phyloP scores from a whole-genome alignment of 2,888 invertebrate genomes.

The Hirtodrosophila histrioides region DNA sequence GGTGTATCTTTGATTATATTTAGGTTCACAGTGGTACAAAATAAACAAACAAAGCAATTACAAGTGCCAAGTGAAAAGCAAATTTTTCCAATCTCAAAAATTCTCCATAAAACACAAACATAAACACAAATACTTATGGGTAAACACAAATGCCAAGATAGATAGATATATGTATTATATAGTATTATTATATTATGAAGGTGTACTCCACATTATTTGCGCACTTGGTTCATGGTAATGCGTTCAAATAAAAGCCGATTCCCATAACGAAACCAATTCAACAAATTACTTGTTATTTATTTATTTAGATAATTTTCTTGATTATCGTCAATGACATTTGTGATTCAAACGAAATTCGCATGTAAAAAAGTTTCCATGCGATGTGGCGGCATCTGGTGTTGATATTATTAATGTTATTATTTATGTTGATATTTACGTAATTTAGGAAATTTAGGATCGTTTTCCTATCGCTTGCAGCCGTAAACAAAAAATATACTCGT shows the following conservation, averaged over 20 bases:
- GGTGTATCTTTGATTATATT: background rate
- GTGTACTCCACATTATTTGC: constrained; percentile 39
- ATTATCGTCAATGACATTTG: constrained; percentile 62
- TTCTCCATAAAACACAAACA: constrained; percentile 33
- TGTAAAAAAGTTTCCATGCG: constrained; percentile 66
- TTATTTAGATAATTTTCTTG: constrained; percentile 60
- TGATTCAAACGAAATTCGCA: constrained; percentile 32
- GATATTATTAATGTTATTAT: constrained; percentile 3
- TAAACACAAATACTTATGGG: constrained; percentile 20
- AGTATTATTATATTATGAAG: constrained; percentile 20
- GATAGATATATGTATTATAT: constrained; percentile 16
- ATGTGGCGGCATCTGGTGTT: constrained; percentile 3
- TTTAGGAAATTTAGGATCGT: constrained; percentile 22
- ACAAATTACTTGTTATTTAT: constrained; percentile 51
- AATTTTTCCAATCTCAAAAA: constrained; percentile 56
- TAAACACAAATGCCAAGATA: constrained; percentile 35
- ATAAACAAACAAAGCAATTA: constrained; percentile 60
- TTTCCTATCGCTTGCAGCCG: constrained; percentile 7
- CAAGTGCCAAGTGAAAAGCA: constrained; percentile 58
- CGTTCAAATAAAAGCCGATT: constrained; percentile 35
- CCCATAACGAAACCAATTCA: constrained; percentile 16
- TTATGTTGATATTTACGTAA: constrained; percentile 8
- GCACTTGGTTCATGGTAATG: constrained; percentile 51
- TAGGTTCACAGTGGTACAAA: constrained; percentile 25
- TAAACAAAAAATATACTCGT: constrained; percentile 53